Conservation (phyloP, 2,888 invertebrate species). For the Lapara coniferarum region DNA sequence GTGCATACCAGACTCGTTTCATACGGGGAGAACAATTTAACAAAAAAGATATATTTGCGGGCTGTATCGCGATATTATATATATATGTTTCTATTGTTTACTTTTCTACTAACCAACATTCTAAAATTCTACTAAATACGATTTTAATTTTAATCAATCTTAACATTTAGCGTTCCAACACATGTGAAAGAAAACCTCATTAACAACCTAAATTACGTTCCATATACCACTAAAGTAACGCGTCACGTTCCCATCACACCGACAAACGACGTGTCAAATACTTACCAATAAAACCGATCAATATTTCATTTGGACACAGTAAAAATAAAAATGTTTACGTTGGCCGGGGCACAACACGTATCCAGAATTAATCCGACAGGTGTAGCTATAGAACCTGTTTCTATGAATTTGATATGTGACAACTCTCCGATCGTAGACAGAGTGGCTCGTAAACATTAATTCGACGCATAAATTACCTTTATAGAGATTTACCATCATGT, state of each 20-base stretch:
- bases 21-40: too few relatives aligned
- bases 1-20: too few relatives aligned
- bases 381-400: slow-evolving; percentile 65
- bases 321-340: slow-evolving; percentile 56
- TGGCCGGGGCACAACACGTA: slow-evolving; percentile 48
- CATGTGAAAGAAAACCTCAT: slow-evolving; percentile 1
- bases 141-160: neutral
- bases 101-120: too few relatives aligned
- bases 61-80: too few relatives aligned
- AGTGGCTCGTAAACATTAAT: slow-evolving; percentile 74
- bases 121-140: too few relatives aligned
- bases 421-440: slow-evolving; percentile 63
- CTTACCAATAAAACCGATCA: slow-evolving; percentile 37
- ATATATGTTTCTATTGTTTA: too few relatives aligned
- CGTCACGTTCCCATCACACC: slow-evolving; percentile 26
- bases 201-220: neutral
- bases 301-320: slow-evolving; percentile 41
- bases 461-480: slow-evolving; percentile 71
- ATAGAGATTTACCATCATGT: slow-evolving; percentile 65
- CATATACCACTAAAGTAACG: slow-evolving; percentile 11
- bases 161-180: neutral
- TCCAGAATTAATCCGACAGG: slow-evolving; percentile 70
- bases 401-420: slow-evolving; percentile 72
- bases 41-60: too few relatives aligned
- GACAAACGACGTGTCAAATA: slow-evolving; percentile 44